Base-by-base conservation (phyloP, 2,797 vertebrate species). In the Rhynchonycteris naso region DNA sequence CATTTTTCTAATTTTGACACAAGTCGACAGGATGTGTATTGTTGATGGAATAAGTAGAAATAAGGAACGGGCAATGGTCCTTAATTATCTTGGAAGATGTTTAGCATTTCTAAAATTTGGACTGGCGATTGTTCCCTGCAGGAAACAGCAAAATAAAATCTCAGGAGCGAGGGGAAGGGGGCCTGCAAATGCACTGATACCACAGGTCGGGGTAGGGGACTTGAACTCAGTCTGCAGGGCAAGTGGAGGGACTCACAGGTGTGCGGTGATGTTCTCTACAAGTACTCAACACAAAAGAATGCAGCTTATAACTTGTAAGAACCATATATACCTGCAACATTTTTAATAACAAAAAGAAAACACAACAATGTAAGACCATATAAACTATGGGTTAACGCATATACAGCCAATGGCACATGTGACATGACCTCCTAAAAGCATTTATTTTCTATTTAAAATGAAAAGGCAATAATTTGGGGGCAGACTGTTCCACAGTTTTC, bases 1-100 rank as follows among this genome's bases (percentile, higher is more conserved):
- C 11, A 16, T 97, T 95, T 88, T 2, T 71, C 33, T 93, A 80
- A 82, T 21, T 11, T 47, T 58, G 52, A 92, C 26, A 80, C 35
- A 81, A 78, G 15, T 54, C 38, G 47, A 3, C 13, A 76, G 19
- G 80, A 28, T 59, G 30, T 19, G 30, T 19, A 56, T 26, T 26
- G 75, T 22, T 54, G 47, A 26, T 24, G 26, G 16, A 16, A n/a
- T 12, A 4, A 21, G 56, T 19, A 7, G 2, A 19, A 63, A 28
- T 14, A n/a, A 63, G 91, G 54, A 63, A 63, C 11, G 65, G 2
- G 87, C 58, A 10, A 83, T 71, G 13, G 8, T 11, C 13, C 19
- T n/a, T 30, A 30, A 22, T 22, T 82, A 8, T 30, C 21, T 52
- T 38, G n/a, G 35, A 28, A 78, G 88, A 86, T 22, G 7, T 58